A percentile compares a stretch with the other conserved stretches of the same genome.
These are phyloP conservation scores for Nasua narica DNA, from an alignment of 2,797 vertebrate genomes.

Conservation along the genomic window DNA sequence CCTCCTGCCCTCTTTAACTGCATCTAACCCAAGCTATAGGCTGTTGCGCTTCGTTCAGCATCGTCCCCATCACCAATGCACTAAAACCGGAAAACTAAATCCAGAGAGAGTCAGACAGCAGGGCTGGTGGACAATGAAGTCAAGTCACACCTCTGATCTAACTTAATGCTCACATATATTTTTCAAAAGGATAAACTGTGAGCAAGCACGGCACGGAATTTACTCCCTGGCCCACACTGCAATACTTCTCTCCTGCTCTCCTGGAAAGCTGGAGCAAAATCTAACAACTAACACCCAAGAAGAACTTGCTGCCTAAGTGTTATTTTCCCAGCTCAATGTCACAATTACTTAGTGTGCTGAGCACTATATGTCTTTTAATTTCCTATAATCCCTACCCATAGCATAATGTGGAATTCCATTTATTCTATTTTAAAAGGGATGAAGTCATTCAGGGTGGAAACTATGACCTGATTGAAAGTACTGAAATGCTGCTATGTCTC, in stretches of 20 bases:
- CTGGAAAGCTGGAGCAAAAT: conserved; percentile 47
- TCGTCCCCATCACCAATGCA: not conserved
- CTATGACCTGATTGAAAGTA: conserved; percentile 82
- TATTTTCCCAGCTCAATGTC: conserved; percentile 65
- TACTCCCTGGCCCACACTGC: not conserved
- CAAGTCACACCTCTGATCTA: not conserved
- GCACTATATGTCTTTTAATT: conserved; percentile 80
- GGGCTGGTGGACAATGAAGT: not conserved
- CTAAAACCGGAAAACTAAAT: not conserved
- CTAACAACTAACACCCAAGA: conserved; percentile 50
- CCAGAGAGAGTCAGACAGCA: not conserved
- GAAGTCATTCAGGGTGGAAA: conserved; percentile 85
- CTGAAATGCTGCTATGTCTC: conserved; percentile 81
- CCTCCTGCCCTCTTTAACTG: not conserved
- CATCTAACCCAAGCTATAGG: not conserved
- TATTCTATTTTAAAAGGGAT: conserved; percentile 84
- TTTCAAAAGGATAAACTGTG: conserved; percentile 14
- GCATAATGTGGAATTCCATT: conserved; percentile 83
- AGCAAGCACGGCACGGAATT: not conserved
- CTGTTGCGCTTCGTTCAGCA: not conserved
- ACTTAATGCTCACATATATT: not conserved
- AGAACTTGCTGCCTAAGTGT: conserved; percentile 58
- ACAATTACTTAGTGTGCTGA: conserved; percentile 66
- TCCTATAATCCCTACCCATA: conserved; percentile 79
- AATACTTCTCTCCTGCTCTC: not conserved